A percentile compares a stretch with the other conserved stretches of the same genome.
phyloP scores from a whole-genome alignment of 2,888 invertebrate genomes.

The Drosophila seclusa region DNA sequence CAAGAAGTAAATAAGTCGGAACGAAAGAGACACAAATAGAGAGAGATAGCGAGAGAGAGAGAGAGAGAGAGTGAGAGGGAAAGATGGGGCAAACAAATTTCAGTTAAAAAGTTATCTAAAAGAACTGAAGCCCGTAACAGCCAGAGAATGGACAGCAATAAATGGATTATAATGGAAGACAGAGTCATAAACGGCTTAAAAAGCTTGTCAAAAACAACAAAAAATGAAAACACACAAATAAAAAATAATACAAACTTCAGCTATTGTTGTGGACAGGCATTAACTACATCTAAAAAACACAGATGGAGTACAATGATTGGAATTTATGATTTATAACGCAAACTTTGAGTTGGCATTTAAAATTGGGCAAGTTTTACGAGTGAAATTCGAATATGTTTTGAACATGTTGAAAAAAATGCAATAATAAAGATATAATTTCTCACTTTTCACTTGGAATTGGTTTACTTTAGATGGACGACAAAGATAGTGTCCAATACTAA shows the following conservation, averaged over 20 bases:
- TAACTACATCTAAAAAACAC: background rate
- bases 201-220: background rate
- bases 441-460: background rate
- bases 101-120: constrained; percentile 19
- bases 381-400: background rate
- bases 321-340: constrained; percentile 22
- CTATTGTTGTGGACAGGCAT: constrained; percentile 3
- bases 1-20: background rate
- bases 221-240: background rate
- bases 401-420: background rate
- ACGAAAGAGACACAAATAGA: background rate
- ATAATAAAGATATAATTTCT: background rate
- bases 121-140: constrained; percentile 1
- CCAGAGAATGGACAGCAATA: constrained; percentile 27
- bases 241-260: background rate
- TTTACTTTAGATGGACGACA: background rate
- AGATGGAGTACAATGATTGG: background rate
- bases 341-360: constrained; percentile 1
- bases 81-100: constrained; percentile 3
- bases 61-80: background rate
- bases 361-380: constrained; percentile 16
- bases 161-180: constrained; percentile 38
- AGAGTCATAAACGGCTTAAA: constrained; percentile 34
- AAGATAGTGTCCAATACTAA: too few species aligned
- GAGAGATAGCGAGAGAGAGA: background rate